Evolutionary conservation across 2,888 invertebrate species (phyloP).

Genomic region (Dryadula phaetusa): DNA sequence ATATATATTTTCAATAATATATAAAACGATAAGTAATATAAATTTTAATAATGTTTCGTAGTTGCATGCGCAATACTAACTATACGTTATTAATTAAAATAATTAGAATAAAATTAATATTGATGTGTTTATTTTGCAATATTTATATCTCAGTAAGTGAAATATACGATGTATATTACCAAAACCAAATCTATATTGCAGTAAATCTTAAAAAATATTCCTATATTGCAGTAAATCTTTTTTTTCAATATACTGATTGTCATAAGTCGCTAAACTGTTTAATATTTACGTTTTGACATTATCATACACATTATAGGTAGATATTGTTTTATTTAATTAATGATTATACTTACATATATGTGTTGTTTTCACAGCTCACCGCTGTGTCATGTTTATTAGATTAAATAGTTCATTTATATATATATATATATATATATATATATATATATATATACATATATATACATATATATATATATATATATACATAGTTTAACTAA

Average conservation of each 20-base stretch:
- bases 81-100: not conserved
- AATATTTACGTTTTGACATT: not conserved
- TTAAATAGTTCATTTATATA: not conserved
- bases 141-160: not conserved
- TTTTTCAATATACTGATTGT: too few relatives aligned
- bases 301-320: not conserved
- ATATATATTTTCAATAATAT: not conserved
- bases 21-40: not conserved
- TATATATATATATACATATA: too few relatives aligned
- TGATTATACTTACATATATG: not conserved
- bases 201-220: too few relatives aligned
- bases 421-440: too few relatives aligned
- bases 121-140: not conserved
- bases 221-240: not conserved
- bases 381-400: not conserved
- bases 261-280: not conserved
- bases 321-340: not conserved
- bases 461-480: too few relatives aligned
- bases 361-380: not conserved
- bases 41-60: not conserved
- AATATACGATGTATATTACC: not conserved
- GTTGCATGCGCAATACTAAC: constrained; percentile 10
- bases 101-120: constrained; percentile 6
- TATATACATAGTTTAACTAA: too few relatives aligned
- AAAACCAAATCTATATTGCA: not conserved